phyloP scores from a whole-genome alignment of 2,113 vertebrate species.

The Apeltes quadracus region DNA sequence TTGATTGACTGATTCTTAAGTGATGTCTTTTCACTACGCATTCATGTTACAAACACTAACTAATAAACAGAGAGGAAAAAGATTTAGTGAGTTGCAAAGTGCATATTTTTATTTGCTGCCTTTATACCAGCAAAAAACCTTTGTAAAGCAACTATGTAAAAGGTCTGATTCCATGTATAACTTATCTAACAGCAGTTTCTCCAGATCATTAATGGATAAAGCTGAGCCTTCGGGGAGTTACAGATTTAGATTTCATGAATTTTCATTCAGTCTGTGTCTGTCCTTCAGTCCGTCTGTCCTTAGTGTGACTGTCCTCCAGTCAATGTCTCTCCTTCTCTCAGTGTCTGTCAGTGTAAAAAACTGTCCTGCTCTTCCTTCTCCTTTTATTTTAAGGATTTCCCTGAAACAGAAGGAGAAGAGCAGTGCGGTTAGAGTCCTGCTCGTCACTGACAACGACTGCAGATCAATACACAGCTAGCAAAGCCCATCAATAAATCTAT shows the following conservation, averaged over 20 bases:
- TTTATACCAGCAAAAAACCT: background rate
- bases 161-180: background rate
- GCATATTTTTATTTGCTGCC: background rate
- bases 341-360: slow-evolving; percentile 39
- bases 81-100: background rate
- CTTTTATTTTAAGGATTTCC: slow-evolving; percentile 80
- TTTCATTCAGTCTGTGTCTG: too few species aligned
- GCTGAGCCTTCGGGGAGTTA: too few species aligned
- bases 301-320: too few species aligned
- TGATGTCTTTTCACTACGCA: background rate
- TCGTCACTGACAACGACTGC: slow-evolving; percentile 47
- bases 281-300: too few species aligned
- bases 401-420: slow-evolving; percentile 86
- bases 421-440: slow-evolving; percentile 77
- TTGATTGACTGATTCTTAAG: slow-evolving; percentile 7
- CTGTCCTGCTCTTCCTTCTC: slow-evolving; percentile 72
- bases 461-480: slow-evolving; percentile 9
- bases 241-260: too few species aligned
- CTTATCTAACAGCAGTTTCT: too few species aligned
- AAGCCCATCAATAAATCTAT: slow-evolving; percentile 24
- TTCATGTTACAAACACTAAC: background rate
- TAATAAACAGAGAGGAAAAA: slow-evolving; percentile 18
- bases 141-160: background rate
- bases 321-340: background rate
- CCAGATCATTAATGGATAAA: too few species aligned